Base-by-base conservation (phyloP, 2,888 invertebrate species). In the Charanyca ferruginea region DNA sequence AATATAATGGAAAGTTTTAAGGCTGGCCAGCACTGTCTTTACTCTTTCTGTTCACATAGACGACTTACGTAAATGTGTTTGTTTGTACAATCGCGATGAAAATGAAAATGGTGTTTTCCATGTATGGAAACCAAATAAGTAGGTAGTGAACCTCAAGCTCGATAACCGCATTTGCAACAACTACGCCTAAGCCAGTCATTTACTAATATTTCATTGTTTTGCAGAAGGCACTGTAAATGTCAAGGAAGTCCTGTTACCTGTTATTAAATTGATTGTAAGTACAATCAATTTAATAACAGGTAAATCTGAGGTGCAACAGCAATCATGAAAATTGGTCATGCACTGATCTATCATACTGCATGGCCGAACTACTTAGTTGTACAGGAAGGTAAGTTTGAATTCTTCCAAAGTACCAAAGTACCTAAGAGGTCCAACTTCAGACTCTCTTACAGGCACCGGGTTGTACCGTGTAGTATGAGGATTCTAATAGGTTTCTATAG, bases 251-350 rank as follows among this genome's bases (percentile, higher is more conserved):
- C n/a, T n/a, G n/a, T n/a, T n/a, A n/a, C n/a, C n/a, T n/a, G n/a
- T n/a, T n/a, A n/a, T n/a, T n/a, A n/a, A n/a, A n/a, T n/a, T n/a
- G n/a, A n/a, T n/a, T n/a, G n/a, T n/a, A n/a, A n/a, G 45, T 35
- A 28, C 57, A 20, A 53, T 44, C 25, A 62, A 53, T 73, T 58
- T 62, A 59, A 41, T 58, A 58, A 62, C 45, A 59, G 70, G 25
- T 32, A 41, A 59, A 67, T n/a, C 28, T 23, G 25, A 55, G 53
- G 49, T 52, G 44, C 51, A 44, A 23, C 49, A 41, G 60, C 58
- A 54, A 76, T 76, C 76, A 76, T 58, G 32, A 62, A 67, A 76
- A 76, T 67, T 64, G 54, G 64, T 59, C 67, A 67, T 51, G 67
- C 77, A 62, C 8, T 32, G 28, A 35, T 49, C 41, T 23, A 42